These are phyloP conservation scores for Himantopus leucocephalus DNA, from an alignment of 2,113 vertebrate genomes.

Conservation along the genomic window DNA sequence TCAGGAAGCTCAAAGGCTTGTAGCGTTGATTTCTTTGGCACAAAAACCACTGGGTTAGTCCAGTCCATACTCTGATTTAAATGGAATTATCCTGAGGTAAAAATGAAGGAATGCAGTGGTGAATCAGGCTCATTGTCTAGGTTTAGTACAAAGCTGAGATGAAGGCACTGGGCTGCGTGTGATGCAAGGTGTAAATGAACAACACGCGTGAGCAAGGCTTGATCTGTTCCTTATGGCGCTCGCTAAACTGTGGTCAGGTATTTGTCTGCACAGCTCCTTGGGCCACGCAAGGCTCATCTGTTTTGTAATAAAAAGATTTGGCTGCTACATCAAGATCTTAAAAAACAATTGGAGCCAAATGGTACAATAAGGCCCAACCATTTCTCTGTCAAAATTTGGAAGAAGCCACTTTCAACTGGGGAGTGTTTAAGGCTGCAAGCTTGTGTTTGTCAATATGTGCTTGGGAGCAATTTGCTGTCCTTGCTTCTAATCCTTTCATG, in stretches of 20 bases:
- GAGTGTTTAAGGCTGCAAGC: not conserved
- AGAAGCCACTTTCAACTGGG: not conserved
- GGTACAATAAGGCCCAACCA: not conserved
- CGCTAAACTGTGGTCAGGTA: not conserved
- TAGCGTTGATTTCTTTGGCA: constrained; percentile 63
- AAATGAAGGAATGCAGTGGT: constrained; percentile 57
- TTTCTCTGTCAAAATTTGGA: not conserved
- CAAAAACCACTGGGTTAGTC: constrained; percentile 23
- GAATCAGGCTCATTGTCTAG: constrained; percentile 48
- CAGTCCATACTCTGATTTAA: constrained; percentile 45
- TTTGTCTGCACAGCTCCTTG: not conserved
- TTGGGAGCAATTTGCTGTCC: not conserved
- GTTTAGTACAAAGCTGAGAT: not conserved
- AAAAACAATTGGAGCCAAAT: not conserved
- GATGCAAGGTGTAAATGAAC: constrained; percentile 57
- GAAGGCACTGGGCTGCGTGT: not conserved
- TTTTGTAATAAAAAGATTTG: not conserved
- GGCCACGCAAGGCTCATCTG: not conserved
- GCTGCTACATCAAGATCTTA: not conserved
- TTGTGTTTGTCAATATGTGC: not conserved
- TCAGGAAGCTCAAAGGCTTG: constrained; percentile 61
- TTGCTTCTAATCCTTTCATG: not conserved
- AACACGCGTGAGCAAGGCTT: not conserved
- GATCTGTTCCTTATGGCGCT: not conserved
- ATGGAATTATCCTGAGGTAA: constrained; percentile 63